Conservation (phyloP, 2,888 invertebrate genomes). For the Aspidapion aeneum region DNA sequence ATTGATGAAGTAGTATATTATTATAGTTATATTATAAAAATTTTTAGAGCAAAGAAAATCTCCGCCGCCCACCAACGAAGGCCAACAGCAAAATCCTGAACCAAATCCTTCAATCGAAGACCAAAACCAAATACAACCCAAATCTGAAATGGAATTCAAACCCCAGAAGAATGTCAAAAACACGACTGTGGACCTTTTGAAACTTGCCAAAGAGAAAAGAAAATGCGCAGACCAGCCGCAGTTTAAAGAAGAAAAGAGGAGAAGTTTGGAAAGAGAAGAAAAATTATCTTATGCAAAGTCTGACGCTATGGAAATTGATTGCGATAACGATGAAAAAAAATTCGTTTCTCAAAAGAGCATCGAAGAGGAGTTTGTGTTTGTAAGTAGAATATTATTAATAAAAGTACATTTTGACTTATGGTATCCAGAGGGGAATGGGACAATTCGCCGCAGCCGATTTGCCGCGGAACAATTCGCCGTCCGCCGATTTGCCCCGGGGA, state of each 20-base stretch:
- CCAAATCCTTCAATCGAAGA: too few species aligned
- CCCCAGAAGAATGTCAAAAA: constrained; percentile 28
- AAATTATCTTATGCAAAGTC: constrained; percentile 6
- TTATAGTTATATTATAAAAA: too few species aligned
- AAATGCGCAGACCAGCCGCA: constrained; percentile 22
- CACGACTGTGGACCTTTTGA: constrained; percentile 29
- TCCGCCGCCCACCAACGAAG: too few species aligned
- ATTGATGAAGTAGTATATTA: too few species aligned
- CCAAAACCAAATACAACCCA: too few species aligned
- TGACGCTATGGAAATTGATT: constrained; percentile 35
- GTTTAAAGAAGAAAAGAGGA: constrained; percentile 24
- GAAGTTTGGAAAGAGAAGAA: constrained; percentile 13
- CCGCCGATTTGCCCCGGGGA: too few species aligned
- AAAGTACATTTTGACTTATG: too few species aligned
- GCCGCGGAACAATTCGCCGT: too few species aligned
- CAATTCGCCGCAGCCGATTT: too few species aligned
- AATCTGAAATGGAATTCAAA: constrained; percentile 5
- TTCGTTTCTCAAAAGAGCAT: constrained; percentile 21
- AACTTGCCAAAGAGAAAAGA: constrained; percentile 35
- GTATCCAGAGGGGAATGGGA: too few species aligned
- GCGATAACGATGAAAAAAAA: constrained; percentile 20
- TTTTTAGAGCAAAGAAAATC: too few species aligned
- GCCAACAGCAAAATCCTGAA: too few species aligned
- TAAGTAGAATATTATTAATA: constrained; percentile 38
- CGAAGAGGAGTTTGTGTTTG: constrained; percentile 47